These are phyloP conservation scores for Leuciscus waleckii DNA, from an alignment of 2,797 vertebrate genomes.

Conservation along the genomic window DNA sequence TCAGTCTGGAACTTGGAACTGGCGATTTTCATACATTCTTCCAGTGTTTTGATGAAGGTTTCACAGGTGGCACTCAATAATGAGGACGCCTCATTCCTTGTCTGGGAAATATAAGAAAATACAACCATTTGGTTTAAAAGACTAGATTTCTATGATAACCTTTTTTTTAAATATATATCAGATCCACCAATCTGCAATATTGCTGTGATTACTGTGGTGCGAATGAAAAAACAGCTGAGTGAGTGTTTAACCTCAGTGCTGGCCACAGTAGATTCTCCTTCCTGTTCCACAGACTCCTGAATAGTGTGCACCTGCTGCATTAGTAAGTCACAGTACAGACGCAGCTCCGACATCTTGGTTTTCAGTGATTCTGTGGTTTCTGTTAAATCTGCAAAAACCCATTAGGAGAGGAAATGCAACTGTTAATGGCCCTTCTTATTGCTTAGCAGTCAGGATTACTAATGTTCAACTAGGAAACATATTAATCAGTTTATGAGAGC, in stretches of 20 bases:
- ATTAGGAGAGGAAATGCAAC: conserved; percentile 24
- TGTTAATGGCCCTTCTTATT: background rate
- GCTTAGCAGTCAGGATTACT: background rate
- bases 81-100: conserved; percentile 89
- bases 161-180: background rate
- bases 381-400: conserved; percentile 78
- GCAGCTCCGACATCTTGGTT: conserved; percentile 98
- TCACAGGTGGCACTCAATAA: conserved; percentile 95
- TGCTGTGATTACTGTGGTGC: background rate
- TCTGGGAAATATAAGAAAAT: conserved; percentile 76
- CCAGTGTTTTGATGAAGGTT: conserved; percentile 94
- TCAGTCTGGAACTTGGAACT: conserved; percentile 93
- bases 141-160: background rate
- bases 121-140: conserved; percentile 47
- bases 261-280: conserved; percentile 76
- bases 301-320: conserved; percentile 97
- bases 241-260: conserved; percentile 82
- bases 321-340: conserved; percentile 96
- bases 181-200: background rate
- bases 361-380: conserved; percentile 94
- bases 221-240: background rate
- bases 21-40: conserved; percentile 96
- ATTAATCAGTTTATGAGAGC: background rate
- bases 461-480: background rate
- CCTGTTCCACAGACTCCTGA: conserved; percentile 87